phyloP scores from a whole-genome alignment of 2,888 invertebrate genomes.

The Monopis laevigella region DNA sequence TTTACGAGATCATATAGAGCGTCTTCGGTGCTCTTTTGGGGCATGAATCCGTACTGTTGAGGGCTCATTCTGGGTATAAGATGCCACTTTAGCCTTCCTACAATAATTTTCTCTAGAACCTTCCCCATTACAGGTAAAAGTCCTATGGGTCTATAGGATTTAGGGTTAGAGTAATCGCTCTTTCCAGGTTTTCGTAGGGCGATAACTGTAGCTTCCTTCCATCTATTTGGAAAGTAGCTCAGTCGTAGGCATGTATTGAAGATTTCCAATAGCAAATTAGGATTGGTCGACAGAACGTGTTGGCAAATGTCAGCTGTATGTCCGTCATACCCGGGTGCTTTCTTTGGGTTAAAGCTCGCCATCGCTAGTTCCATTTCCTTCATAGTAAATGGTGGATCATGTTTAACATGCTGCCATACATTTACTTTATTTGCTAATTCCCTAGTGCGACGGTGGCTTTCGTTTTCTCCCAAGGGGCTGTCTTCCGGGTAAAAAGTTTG shows the following conservation, averaged over 20 bases:
- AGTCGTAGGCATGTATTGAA: slow-evolving; percentile 13
- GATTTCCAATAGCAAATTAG: slow-evolving; percentile 3
- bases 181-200: slow-evolving; percentile 15
- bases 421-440: slow-evolving; percentile 7
- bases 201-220: slow-evolving; percentile 15
- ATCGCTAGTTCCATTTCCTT: slow-evolving; percentile 6
- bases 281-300: not conserved
- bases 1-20: slow-evolving; percentile 17
- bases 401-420: not conserved
- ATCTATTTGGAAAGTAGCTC: slow-evolving; percentile 13
- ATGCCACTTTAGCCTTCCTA: slow-evolving; percentile 17
- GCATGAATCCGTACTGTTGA: slow-evolving; percentile 20
- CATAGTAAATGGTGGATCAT: slow-evolving; percentile 15
- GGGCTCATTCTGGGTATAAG: slow-evolving; percentile 14
- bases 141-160: slow-evolving; percentile 18
- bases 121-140: slow-evolving; percentile 14
- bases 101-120: slow-evolving; percentile 17
- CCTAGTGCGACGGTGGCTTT: slow-evolving; percentile 9
- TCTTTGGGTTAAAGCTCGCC: slow-evolving; percentile 16
- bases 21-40: slow-evolving; percentile 19
- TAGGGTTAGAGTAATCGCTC: slow-evolving; percentile 6
- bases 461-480: slow-evolving; percentile 4
- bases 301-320: slow-evolving; percentile 17
- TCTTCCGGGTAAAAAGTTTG: slow-evolving; percentile 16
- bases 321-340: slow-evolving; percentile 18